Conservation (phyloP, 2,113 vertebrate genomes). For the Callionymus lyra region DNA sequence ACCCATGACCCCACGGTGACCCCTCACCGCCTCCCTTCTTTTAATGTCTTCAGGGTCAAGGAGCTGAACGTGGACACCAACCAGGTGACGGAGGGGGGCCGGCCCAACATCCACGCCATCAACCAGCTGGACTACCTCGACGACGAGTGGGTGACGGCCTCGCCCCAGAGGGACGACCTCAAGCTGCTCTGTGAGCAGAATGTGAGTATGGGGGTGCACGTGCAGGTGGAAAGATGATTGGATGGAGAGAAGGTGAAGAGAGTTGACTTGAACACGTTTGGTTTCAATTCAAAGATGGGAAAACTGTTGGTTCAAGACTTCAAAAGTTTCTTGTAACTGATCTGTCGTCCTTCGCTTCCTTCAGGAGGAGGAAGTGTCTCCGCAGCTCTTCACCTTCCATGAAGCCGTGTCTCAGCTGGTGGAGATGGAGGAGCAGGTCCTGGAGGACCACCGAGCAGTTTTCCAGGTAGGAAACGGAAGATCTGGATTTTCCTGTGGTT, state of each 20-base stretch:
- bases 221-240: no score
- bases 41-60: conserved; percentile 76
- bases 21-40: no score
- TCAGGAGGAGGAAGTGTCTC: conserved; percentile 96
- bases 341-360: conserved; percentile 1
- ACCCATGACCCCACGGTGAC: no score
- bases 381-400: conserved; percentile 93
- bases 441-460: conserved; percentile 91
- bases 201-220: conserved; percentile 67
- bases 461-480: conserved; percentile 77
- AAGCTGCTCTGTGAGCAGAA: conserved; percentile 99
- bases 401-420: conserved; percentile 96
- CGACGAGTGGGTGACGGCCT: conserved; percentile 83
- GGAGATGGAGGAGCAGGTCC: conserved; percentile 97
- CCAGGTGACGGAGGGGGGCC: conserved; percentile 74
- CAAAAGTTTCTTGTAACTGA: background rate
- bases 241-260: background rate
- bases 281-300: background rate
- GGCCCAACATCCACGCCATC: conserved; percentile 75
- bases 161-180: conserved; percentile 94
- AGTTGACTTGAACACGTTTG: background rate
- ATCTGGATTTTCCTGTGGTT: background rate
- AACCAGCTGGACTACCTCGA: conserved; percentile 87
- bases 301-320: background rate
- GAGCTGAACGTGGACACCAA: conserved; percentile 85